phyloP scores from a whole-genome alignment of 2,113 vertebrate species.

The Pampusana beccarii region DNA sequence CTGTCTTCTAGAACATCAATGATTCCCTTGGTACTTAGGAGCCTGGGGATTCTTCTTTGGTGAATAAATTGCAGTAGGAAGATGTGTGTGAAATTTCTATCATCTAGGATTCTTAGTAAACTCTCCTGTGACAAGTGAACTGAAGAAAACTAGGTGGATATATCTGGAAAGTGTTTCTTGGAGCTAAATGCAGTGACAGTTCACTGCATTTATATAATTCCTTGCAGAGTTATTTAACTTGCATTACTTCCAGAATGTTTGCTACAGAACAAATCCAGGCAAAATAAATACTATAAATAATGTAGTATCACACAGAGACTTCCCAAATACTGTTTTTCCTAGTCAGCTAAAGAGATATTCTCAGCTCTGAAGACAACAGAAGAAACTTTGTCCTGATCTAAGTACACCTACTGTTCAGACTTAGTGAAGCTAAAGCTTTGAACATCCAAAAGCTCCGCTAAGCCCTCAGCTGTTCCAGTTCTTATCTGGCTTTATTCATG shows the following conservation, averaged over 20 bases:
- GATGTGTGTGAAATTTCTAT: conserved; percentile 5
- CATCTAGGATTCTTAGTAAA: not conserved
- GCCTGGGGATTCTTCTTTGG: not conserved
- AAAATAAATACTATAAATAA: conserved; percentile 24
- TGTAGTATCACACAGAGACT: not conserved
- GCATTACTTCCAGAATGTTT: conserved; percentile 21
- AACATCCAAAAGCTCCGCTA: not conserved
- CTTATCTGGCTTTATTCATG: not conserved
- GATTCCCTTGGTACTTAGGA: not conserved
- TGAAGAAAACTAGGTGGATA: not conserved
- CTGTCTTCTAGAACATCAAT: not conserved
- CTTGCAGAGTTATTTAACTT: conserved; percentile 19
- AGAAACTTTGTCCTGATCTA: not conserved
- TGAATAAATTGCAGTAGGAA: not conserved
- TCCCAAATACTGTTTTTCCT: not conserved
- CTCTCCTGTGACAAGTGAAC: not conserved
- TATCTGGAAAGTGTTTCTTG: not conserved
- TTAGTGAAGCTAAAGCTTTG: not conserved
- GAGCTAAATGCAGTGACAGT: not conserved
- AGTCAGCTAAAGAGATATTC: not conserved
- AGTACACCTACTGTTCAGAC: not conserved
- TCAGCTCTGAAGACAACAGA: not conserved
- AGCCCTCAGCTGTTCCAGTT: not conserved
- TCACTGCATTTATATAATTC: conserved; percentile 7
- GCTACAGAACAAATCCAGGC: not conserved